A percentile compares a stretch with the other conserved stretches of the same genome.
These are phyloP conservation scores for Lepeophtheirus salmonis DNA, from an alignment of 1,140 invertebrate genomes.

Conservation along the genomic window DNA sequence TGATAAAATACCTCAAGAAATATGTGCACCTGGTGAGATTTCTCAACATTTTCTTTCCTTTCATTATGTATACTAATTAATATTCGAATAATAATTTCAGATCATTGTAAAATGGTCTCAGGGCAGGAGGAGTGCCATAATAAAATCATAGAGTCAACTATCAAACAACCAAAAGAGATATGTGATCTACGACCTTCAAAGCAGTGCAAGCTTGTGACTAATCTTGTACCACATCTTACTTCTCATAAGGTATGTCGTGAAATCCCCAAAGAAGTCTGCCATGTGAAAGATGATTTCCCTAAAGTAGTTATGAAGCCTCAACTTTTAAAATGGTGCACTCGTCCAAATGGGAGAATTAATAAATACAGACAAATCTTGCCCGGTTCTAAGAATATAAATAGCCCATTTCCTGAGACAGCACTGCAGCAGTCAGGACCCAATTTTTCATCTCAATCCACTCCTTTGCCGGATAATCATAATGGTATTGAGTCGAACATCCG, in stretches of 20 bases:
- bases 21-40: constrained; percentile 3
- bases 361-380: background rate
- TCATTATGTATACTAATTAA: background rate
- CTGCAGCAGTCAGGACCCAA: no score
- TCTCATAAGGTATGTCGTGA: constrained; percentile 15
- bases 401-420: no score
- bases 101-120: constrained; percentile 4
- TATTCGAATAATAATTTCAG: background rate
- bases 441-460: background rate
- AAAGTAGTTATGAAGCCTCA: constrained; percentile 13
- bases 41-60: background rate
- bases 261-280: constrained; percentile 17
- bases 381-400: no score
- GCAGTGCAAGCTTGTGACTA: constrained; percentile 16
- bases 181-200: constrained; percentile 12
- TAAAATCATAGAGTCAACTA: constrained; percentile 11
- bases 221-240: constrained; percentile 16
- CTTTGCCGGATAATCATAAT: background rate
- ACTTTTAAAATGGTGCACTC: constrained; percentile 16
- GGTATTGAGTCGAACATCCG: no score
- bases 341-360: constrained; percentile 1
- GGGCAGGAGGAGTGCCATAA: constrained; percentile 14
- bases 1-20: constrained; percentile 1
- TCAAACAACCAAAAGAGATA: constrained; percentile 11
- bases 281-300: constrained; percentile 8